phyloP scores from a whole-genome alignment of 2,797 vertebrate species.

The Pygocentrus nattereri region DNA sequence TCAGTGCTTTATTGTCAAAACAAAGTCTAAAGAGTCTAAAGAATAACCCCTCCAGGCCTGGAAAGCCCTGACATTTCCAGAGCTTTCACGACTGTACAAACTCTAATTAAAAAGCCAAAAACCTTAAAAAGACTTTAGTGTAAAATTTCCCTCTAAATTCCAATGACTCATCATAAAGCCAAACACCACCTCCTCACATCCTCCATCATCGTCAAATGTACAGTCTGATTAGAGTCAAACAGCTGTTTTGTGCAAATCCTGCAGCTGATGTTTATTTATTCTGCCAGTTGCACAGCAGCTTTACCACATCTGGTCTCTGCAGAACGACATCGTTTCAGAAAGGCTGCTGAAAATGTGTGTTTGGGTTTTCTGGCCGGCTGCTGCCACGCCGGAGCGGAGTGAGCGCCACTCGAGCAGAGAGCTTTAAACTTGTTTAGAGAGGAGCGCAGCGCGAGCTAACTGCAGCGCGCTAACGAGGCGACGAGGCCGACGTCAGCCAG shows the following conservation, averaged over 20 bases:
- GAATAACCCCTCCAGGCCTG: no score
- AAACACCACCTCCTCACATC: background rate
- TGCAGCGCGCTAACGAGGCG: slow-evolving; percentile 19
- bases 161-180: background rate
- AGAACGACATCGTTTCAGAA: slow-evolving; percentile 9
- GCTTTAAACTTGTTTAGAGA: slow-evolving; percentile 18
- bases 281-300: slow-evolving; percentile 4
- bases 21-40: no score
- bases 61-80: no score
- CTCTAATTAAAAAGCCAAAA: background rate
- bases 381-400: slow-evolving; percentile 4
- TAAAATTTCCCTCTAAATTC: background rate
- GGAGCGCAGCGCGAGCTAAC: background rate
- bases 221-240: slow-evolving; percentile 6
- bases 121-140: background rate
- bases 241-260: slow-evolving; percentile 14
- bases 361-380: slow-evolving; percentile 21
- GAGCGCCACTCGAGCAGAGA: background rate
- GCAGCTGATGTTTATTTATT: background rate
- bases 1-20: no score
- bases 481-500: slow-evolving; percentile 8
- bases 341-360: slow-evolving; percentile 31
- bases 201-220: slow-evolving; percentile 6
- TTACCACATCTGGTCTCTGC: slow-evolving; percentile 28
- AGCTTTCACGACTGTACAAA: no score